A percentile compares a stretch with the other conserved stretches of the same genome.
Conservation (phyloP, 2,888 invertebrate species). For the Pachydiplax longipennis region DNA sequence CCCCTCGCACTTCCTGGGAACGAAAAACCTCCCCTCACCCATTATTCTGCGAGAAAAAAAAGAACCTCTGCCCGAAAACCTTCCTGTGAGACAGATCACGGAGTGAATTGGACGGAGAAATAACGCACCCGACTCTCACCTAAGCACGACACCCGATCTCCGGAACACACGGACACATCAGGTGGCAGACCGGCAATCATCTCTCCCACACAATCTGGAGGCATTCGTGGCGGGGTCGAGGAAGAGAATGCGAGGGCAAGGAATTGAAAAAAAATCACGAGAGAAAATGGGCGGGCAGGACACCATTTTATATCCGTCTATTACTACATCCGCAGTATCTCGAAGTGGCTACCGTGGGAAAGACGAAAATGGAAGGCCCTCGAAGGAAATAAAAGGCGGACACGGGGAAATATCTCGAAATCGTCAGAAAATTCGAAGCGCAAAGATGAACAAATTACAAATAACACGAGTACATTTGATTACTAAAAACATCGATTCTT, state of each 20-base stretch:
- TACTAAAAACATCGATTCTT: no score
- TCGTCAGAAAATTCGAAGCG: background rate
- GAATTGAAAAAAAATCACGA: background rate
- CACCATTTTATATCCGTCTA: background rate
- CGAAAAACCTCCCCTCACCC: background rate
- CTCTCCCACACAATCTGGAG: background rate
- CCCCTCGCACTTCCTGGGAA: constrained; percentile 28
- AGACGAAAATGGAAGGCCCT: background rate
- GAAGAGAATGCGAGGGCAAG: background rate
- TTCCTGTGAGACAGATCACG: background rate
- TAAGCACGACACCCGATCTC: background rate
- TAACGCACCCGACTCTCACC: background rate
- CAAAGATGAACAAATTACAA: no score
- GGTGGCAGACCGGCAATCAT: background rate
- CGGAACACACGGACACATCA: background rate
- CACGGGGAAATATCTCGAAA: background rate
- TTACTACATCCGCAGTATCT: constrained; percentile 4
- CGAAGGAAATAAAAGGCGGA: background rate
- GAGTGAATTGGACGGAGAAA: background rate
- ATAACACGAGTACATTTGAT: no score
- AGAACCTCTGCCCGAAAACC: background rate
- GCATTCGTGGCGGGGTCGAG: background rate
- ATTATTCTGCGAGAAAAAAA: background rate
- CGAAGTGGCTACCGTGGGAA: constrained; percentile 34
- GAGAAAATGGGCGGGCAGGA: constrained; percentile 7